Conservation (phyloP, 1,140 invertebrate species). For the Pogonus chalceus region DNA sequence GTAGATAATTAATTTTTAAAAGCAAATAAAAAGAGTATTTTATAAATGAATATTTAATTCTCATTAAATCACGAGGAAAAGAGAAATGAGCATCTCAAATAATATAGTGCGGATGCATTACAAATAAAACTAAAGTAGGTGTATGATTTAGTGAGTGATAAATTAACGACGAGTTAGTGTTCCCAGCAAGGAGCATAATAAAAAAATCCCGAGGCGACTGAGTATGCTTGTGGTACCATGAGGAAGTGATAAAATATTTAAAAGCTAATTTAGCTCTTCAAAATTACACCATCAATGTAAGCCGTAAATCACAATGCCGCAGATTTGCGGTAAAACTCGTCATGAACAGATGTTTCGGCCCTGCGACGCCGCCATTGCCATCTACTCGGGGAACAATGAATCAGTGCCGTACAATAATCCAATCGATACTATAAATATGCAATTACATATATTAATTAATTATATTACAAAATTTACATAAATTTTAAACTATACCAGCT, state of each 20-base stretch:
- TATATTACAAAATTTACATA: too few relatives aligned
- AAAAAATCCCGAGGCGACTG: neutral
- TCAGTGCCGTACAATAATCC: neutral
- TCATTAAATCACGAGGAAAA: too few relatives aligned
- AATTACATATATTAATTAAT: too few relatives aligned
- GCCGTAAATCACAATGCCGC: conserved; percentile 4
- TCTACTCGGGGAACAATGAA: neutral
- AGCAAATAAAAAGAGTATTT: too few relatives aligned
- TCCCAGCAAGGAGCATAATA: neutral
- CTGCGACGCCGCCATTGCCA: neutral
- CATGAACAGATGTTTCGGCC: neutral
- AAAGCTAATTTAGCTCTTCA: conserved; percentile 3
- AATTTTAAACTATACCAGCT: too few relatives aligned
- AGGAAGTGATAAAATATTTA: conserved; percentile 5
- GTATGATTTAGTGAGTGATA: neutral
- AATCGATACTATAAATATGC: too few relatives aligned
- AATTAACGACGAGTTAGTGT: neutral
- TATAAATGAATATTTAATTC: too few relatives aligned
- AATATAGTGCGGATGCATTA: too few relatives aligned
- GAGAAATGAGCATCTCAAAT: too few relatives aligned
- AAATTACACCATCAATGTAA: conserved; percentile 5
- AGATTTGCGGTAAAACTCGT: conserved; percentile 1
- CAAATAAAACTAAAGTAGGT: too few relatives aligned
- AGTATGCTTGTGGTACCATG: too few relatives aligned
- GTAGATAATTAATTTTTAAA: too few relatives aligned